phyloP scores from a whole-genome alignment of 2,113 vertebrate species.

The Syrrhaptes paradoxus region DNA sequence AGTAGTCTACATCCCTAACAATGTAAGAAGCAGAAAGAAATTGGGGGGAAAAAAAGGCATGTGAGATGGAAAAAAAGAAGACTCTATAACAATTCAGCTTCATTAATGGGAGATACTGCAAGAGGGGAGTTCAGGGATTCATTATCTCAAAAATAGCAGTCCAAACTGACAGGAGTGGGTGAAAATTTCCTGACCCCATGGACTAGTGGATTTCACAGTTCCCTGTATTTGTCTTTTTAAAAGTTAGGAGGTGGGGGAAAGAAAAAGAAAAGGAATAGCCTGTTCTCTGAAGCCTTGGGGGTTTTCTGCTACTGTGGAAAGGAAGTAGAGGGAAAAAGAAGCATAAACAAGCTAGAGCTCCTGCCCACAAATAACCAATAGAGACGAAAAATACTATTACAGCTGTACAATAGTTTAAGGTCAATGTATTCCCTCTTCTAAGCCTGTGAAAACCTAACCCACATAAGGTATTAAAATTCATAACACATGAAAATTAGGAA shows the following conservation, averaged over 20 bases:
- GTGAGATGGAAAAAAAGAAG: neutral
- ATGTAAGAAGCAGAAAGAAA: neutral
- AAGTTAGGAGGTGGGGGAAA: neutral
- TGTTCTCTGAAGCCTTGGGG: constrained; percentile 58
- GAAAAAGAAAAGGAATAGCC: neutral
- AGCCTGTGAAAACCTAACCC: constrained; percentile 69
- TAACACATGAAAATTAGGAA: constrained; percentile 80
- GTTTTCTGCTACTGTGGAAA: neutral
- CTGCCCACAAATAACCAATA: constrained; percentile 67
- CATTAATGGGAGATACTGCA: constrained; percentile 42
- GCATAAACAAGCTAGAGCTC: constrained; percentile 67
- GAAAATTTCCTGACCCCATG: constrained; percentile 53
- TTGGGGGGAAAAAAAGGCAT: neutral
- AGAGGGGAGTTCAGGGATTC: constrained; percentile 54
- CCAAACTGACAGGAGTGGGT: constrained; percentile 34
- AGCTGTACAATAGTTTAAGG: constrained; percentile 73
- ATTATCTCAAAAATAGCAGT: constrained; percentile 64
- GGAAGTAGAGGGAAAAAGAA: neutral
- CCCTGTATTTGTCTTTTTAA: constrained; percentile 29
- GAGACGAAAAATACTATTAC: constrained; percentile 69
- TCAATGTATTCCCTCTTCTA: constrained; percentile 68
- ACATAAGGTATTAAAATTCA: constrained; percentile 76
- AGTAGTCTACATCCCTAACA: neutral
- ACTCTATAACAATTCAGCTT: neutral
- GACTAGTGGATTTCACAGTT: constrained; percentile 27